Base-by-base conservation (phyloP, 2,797 vertebrate genomes). In the Holocentrus rufus region DNA sequence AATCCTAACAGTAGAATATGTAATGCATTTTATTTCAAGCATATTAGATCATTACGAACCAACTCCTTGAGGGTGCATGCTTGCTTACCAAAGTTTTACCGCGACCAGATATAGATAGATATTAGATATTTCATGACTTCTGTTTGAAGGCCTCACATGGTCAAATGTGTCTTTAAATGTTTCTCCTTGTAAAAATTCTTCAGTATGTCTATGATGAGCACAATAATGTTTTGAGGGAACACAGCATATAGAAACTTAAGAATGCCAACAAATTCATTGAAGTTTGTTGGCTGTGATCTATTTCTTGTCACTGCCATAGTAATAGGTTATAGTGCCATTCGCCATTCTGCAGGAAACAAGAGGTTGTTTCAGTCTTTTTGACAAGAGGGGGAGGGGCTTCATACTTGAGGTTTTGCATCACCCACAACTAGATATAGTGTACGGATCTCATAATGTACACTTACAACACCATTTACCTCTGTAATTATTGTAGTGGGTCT, bases 401-500 rank as follows among this genome's bases (percentile, higher is more conserved):
- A 71, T 77, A 62, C 63, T 74, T 80, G 56, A 74, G 74, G 75
- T 71, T 65, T 84, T 74, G 69, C 77, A 76, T 81, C 75, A 83
- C 67, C 74, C 70, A 65, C 30, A 73, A 44, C 58, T 70, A 50
- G 72, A 79, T 70, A 30, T 53, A 36, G 47, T 52, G 50, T 69
- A 49, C 73, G 69, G 72, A 83, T 84, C 79, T 84, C 57, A 80
- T 83, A 82, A 84, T 85, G 67, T 74, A 64, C 79, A 62, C 74
- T 55, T 77, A 69, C 81, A 65, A 60, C 79, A 80, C 10, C 44
- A 34, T 59, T 72, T 78, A 77, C 76, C 69, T 84, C 81, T 87
- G 71, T 88, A 86, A 90, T 87, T 89, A 81, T 71, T 77, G 75
- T 62, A 76, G 74, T 54, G 22, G 18, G 66, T 55, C 81, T 87